phyloP scores from a whole-genome alignment of 2,888 invertebrate genomes.

The Apamea anceps region DNA sequence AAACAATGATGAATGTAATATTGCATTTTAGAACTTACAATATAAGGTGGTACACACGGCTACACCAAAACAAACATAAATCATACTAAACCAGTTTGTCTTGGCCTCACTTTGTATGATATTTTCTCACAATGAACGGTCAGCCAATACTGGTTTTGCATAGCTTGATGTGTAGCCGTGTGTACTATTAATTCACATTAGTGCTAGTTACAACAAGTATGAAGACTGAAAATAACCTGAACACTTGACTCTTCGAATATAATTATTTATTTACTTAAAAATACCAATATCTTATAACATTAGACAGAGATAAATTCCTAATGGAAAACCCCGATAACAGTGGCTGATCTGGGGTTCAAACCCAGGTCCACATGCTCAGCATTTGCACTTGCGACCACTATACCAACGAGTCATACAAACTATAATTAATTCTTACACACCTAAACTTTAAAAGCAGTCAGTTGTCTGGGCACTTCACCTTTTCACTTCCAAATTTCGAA shows the following conservation, averaged over 20 bases:
- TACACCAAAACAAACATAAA: no score
- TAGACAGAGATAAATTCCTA: not conserved
- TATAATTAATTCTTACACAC: constrained; percentile 19
- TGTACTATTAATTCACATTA: not conserved
- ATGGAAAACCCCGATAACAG: not conserved
- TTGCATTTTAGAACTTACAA: not conserved
- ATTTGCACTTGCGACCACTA: not conserved
- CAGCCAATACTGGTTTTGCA: no score
- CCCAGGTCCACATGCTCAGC: not conserved
- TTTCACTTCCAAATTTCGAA: constrained; percentile 11
- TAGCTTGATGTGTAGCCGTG: no score
- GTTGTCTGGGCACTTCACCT: constrained; percentile 28
- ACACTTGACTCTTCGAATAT: not conserved
- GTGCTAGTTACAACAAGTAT: not conserved
- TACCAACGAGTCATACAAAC: not conserved
- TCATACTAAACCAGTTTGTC: no score
- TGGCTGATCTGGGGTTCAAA: not conserved
- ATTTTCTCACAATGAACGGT: no score
- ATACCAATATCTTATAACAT: not conserved
- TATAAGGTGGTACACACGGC: not conserved
- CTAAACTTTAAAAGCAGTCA: constrained; percentile 27
- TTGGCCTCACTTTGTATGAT: no score
- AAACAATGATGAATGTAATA: not conserved
- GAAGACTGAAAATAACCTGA: not conserved
- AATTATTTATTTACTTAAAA: not conserved